Percentiles rank a stretch among this genome's conserved stretches.
phyloP scores from a whole-genome alignment of 1,140 invertebrate genomes.

The Diploscapter pachys region DNA sequence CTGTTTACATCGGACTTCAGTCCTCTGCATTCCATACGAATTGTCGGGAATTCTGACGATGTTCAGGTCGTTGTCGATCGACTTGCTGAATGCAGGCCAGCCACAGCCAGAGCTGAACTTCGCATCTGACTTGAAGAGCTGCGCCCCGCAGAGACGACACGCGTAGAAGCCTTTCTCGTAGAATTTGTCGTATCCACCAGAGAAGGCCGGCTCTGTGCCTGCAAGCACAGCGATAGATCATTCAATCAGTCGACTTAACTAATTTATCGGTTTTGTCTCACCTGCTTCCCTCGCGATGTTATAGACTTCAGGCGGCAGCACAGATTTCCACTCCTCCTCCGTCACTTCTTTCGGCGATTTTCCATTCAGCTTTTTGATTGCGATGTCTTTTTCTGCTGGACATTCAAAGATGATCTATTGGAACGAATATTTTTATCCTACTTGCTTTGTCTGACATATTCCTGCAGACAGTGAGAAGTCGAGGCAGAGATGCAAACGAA shows the following conservation, averaged over 20 bases:
- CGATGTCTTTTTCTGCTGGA: background rate
- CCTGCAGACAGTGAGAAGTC: too few relatives aligned
- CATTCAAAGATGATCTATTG: too few relatives aligned
- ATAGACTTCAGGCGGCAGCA: slow-evolving; percentile 8
- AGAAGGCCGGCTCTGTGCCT: slow-evolving; percentile 6
- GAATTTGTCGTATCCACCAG: slow-evolving; percentile 10
- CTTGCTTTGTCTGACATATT: too few relatives aligned
- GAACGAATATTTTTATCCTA: too few relatives aligned
- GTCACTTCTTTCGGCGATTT: slow-evolving; percentile 2
- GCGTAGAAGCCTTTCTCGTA: slow-evolving; percentile 79
- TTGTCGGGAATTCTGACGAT: slow-evolving; percentile 47
- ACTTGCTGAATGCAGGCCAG: slow-evolving; percentile 48
- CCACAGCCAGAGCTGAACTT: slow-evolving; percentile 50
- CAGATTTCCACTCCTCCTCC: slow-evolving; percentile 17
- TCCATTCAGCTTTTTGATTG: slow-evolving; percentile 2
- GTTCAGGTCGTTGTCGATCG: slow-evolving; percentile 49
- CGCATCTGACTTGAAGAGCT: slow-evolving; percentile 52
- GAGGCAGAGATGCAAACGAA: too few relatives aligned
- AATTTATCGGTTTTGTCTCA: background rate
- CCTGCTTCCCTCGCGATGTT: slow-evolving; percentile 9
- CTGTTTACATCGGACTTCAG: slow-evolving; percentile 64
- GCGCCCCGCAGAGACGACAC: slow-evolving; percentile 52
- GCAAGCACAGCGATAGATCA: background rate
- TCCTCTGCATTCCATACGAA: slow-evolving; percentile 62
- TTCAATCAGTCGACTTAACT: background rate